Conservation (phyloP, 2,888 invertebrate genomes). For the Seira sanloemensis region DNA sequence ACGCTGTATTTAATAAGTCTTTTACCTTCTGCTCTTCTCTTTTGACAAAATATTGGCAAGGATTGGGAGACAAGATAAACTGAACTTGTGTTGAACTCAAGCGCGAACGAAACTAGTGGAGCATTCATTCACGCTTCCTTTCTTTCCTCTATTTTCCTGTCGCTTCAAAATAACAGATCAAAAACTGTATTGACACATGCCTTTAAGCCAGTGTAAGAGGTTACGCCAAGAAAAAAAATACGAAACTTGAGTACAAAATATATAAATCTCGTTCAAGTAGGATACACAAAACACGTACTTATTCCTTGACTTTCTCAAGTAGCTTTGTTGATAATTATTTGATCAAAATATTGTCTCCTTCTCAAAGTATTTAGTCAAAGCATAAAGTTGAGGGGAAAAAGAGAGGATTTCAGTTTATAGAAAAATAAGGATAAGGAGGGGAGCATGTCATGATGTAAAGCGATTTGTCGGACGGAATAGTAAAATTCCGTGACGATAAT, state of each 20-base stretch:
- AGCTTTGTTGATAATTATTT: not conserved
- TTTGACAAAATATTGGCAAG: constrained; percentile 52
- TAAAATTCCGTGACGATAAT: constrained; percentile 64
- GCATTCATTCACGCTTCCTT: constrained; percentile 56
- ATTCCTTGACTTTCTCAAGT: not conserved
- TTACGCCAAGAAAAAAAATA: not conserved
- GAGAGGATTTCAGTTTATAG: not conserved
- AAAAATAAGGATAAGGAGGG: not conserved
- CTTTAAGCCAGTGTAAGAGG: too few species aligned
- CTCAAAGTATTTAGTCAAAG: not conserved
- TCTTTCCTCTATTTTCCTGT: constrained; percentile 14
- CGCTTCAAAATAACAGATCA: not conserved
- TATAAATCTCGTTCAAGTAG: not conserved
- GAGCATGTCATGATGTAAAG: constrained; percentile 31
- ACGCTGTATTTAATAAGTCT: constrained; percentile 18
- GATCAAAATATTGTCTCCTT: not conserved
- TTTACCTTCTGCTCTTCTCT: constrained; percentile 23
- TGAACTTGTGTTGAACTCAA: constrained; percentile 34
- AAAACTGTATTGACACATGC: constrained; percentile 5
- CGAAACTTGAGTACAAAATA: not conserved
- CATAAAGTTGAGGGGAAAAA: not conserved
- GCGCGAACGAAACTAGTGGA: constrained; percentile 47
- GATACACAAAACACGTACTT: too few species aligned
- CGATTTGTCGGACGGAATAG: constrained; percentile 62
- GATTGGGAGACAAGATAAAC: constrained; percentile 27